Base-by-base conservation (phyloP, 2,113 vertebrate genomes). In the Macquaria australasica region DNA sequence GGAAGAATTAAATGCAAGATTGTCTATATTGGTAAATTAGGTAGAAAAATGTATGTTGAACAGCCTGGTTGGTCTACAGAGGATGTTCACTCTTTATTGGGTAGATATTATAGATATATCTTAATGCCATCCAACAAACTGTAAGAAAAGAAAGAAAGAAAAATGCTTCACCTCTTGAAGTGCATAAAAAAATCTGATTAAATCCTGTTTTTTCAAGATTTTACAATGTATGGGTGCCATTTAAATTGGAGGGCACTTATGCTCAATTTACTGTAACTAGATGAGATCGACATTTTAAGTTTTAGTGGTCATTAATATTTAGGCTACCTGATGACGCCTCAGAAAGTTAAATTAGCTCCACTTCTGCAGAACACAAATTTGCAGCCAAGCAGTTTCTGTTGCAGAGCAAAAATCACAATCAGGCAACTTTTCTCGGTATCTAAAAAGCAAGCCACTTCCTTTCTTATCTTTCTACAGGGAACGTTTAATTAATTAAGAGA, bases 251-350 rank as follows among this genome's bases (percentile, higher is more conserved):
- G 31, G 39, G 31, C 28, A 41, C n/a, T 55, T 18, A 0, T 25
- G 20, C 37, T 60, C 31, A 58, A 50, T 28, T 28, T 28, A 50
- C 53, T 48, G 31, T 37, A 18, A 64, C n/a, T 51, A 21, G 4
- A 67, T 8, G 0, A 45, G 6, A 28, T 5, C 34, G 20, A n/a
- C 5, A 48, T 79, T 41, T 53, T 25, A 15, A 76, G 20, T 70
- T 79, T 55, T 43, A 55, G 34, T 31, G 31, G 18, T 72, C 18
- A 43, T 73, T 43, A 51, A 63, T 53, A 63, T 64, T 73, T 16
- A 43, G 18, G 16, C 12, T 55, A 28, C 5, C 25, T 48, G 51
- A 50, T 62, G 41, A 20, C 21, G 1, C 45, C 20, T 21, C n/a
- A 60, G n/a, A 45, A 56, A 25, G 34, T 50, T 23, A 37, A 51